phyloP scores from a whole-genome alignment of 2,113 vertebrate species.

The Sylvietta virens region DNA sequence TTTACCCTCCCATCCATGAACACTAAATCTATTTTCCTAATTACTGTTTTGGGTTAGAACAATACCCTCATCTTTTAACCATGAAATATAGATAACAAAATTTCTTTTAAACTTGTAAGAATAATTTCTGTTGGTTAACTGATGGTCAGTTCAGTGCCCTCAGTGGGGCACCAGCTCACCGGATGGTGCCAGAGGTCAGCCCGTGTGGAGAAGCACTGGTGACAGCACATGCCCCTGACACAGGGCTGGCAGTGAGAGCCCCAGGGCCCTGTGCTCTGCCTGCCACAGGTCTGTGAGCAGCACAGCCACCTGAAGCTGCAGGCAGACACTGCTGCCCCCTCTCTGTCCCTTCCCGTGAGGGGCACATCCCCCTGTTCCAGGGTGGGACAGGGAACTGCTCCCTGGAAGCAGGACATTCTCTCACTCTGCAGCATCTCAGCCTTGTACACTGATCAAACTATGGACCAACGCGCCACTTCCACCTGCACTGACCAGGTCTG shows the following conservation, averaged over 20 bases:
- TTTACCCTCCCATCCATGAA: constrained; percentile 19
- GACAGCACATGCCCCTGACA: fast-evolving
- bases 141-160: fast-evolving
- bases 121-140: not conserved
- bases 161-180: not conserved
- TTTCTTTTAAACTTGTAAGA: not conserved
- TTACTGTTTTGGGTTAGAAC: not conserved
- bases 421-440: not conserved
- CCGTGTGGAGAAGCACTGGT: fast-evolving
- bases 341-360: fast-evolving
- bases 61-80: not conserved
- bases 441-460: not conserved
- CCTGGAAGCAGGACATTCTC: not conserved
- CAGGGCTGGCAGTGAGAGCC: not conserved
- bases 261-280: not conserved
- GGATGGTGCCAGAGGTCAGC: fast-evolving
- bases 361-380: not conserved
- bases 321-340: not conserved
- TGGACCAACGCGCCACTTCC: not conserved
- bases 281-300: not conserved
- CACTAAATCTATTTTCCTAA: constrained; percentile 50
- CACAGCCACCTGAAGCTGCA: fast-evolving
- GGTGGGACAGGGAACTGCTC: fast-evolving
- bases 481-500: not conserved
- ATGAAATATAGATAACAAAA: not conserved